These are phyloP conservation scores for Hippocampus mohnikei DNA, from an alignment of 2,113 vertebrate genomes.

Conservation along the genomic window DNA sequence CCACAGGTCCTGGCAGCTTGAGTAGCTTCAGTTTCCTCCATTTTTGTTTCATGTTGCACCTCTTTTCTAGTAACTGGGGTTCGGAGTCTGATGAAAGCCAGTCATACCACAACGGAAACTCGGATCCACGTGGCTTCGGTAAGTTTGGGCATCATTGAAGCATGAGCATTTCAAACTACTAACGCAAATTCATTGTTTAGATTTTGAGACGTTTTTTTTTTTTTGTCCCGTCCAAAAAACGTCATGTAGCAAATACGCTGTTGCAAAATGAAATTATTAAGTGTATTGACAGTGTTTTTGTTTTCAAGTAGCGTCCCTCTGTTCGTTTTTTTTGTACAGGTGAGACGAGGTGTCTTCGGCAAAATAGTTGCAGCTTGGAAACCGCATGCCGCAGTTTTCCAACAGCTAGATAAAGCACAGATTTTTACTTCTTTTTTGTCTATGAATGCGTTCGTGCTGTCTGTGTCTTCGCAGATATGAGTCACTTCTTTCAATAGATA, in stretches of 20 bases:
- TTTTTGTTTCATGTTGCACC: neutral
- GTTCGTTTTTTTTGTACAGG: no score
- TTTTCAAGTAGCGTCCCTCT: no score
- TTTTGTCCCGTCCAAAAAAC: neutral
- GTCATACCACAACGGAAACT: slow-evolving; percentile 92
- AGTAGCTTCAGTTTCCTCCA: neutral
- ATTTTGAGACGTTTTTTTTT: neutral
- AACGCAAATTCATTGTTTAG: neutral
- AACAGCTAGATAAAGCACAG: no score
- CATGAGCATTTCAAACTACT: neutral
- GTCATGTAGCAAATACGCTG: neutral
- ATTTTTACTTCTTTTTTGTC: no score
- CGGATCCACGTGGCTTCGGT: slow-evolving; percentile 97
- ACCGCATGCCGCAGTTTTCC: no score
- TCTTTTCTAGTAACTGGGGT: slow-evolving; percentile 88
- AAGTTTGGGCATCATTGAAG: slow-evolving; percentile 21
- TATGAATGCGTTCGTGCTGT: no score
- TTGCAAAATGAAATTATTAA: no score
- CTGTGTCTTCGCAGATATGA: no score
- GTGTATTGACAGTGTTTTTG: no score
- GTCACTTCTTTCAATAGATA: no score
- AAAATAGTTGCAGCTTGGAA: no score
- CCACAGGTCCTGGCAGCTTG: neutral
- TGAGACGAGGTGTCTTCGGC: no score
- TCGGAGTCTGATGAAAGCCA: slow-evolving; percentile 85